Evolutionary conservation across 2,113 vertebrate species (phyloP), one percentile per base, ranked within the genome.

Genomic region (Ophthalmotilapia sp.): DNA sequence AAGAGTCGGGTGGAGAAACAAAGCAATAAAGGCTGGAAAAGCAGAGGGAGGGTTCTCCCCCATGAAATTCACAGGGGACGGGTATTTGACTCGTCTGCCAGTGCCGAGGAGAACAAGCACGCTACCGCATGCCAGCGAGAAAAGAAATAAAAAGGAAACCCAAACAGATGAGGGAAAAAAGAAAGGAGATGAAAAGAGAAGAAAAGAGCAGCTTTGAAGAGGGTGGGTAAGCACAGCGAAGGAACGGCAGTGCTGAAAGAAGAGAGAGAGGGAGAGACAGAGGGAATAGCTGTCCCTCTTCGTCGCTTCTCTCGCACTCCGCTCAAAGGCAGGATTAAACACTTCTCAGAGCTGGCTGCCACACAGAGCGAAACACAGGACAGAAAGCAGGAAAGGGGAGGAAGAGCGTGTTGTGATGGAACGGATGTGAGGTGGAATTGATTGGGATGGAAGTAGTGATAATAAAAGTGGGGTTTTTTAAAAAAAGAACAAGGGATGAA

Each of bases 251-350:
- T 82, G 82, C 86, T 84, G 90, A 93, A 88, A 92, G 90, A 68
- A 65, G 17, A 36, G 58, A 62, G 58, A 62, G 58, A 73, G 38
- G 26, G 13, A 73, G 40, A 75, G 40, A 73, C 5, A 7, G 14
- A 47, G 89, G 94, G 92, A 94, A 93, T 89, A 90, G 93, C 91
- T 92, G 94, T 94, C 94, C 93, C 91, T 92, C 91, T 93, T 88
- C 81, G 85, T 90, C 84, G 81, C 88, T 90, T 91, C 88, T 88
- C 89, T 88, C 60, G 55, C 87, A 58, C 93, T 87, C 77, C 38
- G 93, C 95, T 95, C 93, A 94, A 95, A 95, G 95, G 94, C 92
- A 93, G 94, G 95, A 95, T 95, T 95, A 95, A 95, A 95, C 90
- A 93, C 93, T 93, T 86, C 93, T 94, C 91, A 42, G 92, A 90